Percentiles rank a stretch among this genome's conserved stretches.
Conservation (phyloP, 2,888 invertebrate genomes). For the Periphyllus acericola region DNA sequence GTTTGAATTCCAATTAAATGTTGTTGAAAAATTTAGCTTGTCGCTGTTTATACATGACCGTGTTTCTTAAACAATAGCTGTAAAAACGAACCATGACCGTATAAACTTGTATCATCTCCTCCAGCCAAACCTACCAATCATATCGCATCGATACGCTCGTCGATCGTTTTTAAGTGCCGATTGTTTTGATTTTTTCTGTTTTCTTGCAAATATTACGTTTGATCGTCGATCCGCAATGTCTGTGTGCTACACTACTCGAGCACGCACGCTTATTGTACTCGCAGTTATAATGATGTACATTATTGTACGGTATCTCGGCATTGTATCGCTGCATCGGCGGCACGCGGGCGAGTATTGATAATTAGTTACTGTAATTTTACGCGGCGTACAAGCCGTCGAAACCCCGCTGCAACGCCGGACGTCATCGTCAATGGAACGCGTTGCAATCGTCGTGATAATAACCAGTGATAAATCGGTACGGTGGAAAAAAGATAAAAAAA, state of each 20-base stretch:
- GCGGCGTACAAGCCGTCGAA: background rate
- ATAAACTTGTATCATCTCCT: no score
- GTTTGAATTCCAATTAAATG: no score
- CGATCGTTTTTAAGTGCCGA: background rate
- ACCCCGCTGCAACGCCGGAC: background rate
- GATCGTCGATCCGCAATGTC: background rate
- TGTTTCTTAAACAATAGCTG: no score
- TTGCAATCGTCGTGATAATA: background rate
- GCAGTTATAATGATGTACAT: background rate
- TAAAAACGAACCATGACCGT: no score
- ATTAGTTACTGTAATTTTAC: background rate
- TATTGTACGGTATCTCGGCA: background rate
- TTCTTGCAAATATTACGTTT: background rate
- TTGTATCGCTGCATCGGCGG: background rate
- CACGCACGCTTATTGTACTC: background rate
- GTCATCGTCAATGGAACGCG: background rate
- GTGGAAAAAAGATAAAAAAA: background rate
- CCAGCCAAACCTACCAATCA: no score
- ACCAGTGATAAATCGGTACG: background rate
- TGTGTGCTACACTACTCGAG: background rate
- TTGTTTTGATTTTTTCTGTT: no score
- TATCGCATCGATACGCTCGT: no score
- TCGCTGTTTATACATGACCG: no score
- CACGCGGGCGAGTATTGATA: background rate
- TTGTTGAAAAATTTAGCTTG: no score